Percentiles rank a stretch among this genome's conserved stretches.
These are phyloP conservation scores for Eulemur rufifrons DNA, from an alignment of 2,113 vertebrate species.

Conservation along the genomic window DNA sequence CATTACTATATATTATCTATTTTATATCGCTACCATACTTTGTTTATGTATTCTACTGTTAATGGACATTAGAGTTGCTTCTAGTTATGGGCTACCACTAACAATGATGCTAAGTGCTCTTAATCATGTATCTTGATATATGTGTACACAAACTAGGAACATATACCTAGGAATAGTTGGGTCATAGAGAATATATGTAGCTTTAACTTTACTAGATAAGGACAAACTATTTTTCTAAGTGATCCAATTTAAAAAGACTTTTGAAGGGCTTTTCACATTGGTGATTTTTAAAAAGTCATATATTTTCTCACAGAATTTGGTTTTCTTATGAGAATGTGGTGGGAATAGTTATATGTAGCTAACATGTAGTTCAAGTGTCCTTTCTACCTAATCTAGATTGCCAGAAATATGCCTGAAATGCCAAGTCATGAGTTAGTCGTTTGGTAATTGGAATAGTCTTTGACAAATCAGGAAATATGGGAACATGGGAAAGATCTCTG, in stretches of 20 bases:
- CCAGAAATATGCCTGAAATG: conserved; percentile 18
- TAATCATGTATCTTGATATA: not conserved
- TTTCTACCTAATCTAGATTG: not conserved
- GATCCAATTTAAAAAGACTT: conserved; percentile 1
- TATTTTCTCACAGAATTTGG: conserved; percentile 30
- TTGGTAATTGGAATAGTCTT: conserved; percentile 22
- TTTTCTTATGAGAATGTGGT: not conserved
- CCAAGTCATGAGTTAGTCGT: conserved; percentile 17
- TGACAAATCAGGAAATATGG: not conserved
- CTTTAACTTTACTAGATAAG: conserved; percentile 17
- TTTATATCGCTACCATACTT: not conserved
- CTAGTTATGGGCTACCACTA: not conserved
- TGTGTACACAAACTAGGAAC: not conserved
- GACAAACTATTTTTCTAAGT: not conserved
- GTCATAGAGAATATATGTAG: not conserved
- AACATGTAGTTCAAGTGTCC: not conserved
- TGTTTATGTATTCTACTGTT: not conserved
- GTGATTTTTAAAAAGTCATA: not conserved
- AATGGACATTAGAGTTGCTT: not conserved
- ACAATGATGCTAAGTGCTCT: not conserved
- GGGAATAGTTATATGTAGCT: not conserved
- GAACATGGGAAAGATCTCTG: conserved; percentile 13
- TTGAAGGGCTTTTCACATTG: not conserved
- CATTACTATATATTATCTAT: not conserved
- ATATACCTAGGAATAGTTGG: not conserved